Percentiles rank a stretch among this genome's conserved stretches.
phyloP scores from a whole-genome alignment of 2,888 invertebrate species.

The Rhaphigaster nebulosa region DNA sequence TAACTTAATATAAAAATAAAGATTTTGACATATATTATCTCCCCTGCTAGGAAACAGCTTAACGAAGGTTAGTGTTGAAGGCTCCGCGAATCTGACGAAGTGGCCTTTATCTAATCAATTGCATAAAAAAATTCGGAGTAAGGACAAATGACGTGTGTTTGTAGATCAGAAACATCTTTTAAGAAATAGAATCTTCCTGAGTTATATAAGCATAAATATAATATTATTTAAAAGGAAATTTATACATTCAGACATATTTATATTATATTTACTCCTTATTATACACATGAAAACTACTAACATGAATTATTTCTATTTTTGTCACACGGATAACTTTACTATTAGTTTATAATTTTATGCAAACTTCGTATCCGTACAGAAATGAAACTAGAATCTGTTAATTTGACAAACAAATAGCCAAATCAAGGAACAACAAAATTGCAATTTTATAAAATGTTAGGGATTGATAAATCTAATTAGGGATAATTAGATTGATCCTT shows the following conservation, averaged over 20 bases:
- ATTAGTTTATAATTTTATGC: too few species aligned
- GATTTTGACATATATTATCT: neutral
- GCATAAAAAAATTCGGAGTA: slow-evolving; percentile 46
- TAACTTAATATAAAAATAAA: neutral
- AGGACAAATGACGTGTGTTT: slow-evolving; percentile 32
- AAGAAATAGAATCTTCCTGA: slow-evolving; percentile 27
- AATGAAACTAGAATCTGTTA: too few species aligned
- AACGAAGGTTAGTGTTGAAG: slow-evolving; percentile 4
- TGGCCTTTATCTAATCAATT: slow-evolving; percentile 43
- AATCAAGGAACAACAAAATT: too few species aligned
- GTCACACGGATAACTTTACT: too few species aligned
- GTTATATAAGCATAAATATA: neutral
- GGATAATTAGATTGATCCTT: too few species aligned
- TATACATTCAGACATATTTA: neutral
- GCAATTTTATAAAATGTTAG: too few species aligned
- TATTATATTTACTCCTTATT: too few species aligned
- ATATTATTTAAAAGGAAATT: neutral
- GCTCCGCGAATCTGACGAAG: slow-evolving; percentile 9
- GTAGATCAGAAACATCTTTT: slow-evolving; percentile 27
- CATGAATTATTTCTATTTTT: too few species aligned
- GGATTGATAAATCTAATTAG: too few species aligned
- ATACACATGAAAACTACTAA: neutral
- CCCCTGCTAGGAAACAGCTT: neutral
- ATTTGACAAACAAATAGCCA: too few species aligned
- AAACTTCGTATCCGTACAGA: too few species aligned